Evolutionary conservation across 2,797 vertebrate genomes (phyloP), one percentile per base, ranked within the genome.

Genomic region (Liparis tanakae): DNA sequence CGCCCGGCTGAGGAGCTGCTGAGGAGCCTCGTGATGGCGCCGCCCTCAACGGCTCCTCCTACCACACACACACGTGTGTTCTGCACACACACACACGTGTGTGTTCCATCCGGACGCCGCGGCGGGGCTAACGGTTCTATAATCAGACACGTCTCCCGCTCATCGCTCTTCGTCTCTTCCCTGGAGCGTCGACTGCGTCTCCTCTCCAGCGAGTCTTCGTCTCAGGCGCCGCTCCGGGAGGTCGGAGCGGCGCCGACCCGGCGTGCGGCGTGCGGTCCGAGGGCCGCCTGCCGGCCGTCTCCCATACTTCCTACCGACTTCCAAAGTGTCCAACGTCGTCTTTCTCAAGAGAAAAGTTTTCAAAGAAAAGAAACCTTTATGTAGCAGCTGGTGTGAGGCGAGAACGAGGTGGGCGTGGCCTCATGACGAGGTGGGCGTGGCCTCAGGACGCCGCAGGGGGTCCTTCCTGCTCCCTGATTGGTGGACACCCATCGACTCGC

Each of bases 371-470:
- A 78, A 78, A 72, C 66, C 51, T 72, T 30, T 64, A 91, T 90
- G 94, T 94, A 94, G 91, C 92, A 94, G 78, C 88, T 91, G 75
- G 65, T 83, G 67, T 59, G 73, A 85, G n/a, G n/a, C n/a, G n/a
- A n/a, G n/a, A n/a, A n/a, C n/a, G n/a, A n/a, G n/a, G n/a, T n/a
- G n/a, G 82, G 71, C 84, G 76, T 88, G 86, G 89, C 89, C 94
- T 94, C 92, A 93, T 92, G 92, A 92, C 88, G 74, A n/a, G n/a
- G n/a, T n/a, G n/a, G 82, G 71, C 84, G 76, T 88, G 86, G 89
- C 89, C 94, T 94, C 92, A 93, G 92, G 92, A 92, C 88, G 74
- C 80, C 84, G 79, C 82, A 81, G 80, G 76, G 71, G 80, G 72
- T 82, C 81, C 86, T 86, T 92, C 67, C 75, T 85, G 79, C 86